Conservation (phyloP, 2,797 vertebrate species). For the Channa striata region DNA sequence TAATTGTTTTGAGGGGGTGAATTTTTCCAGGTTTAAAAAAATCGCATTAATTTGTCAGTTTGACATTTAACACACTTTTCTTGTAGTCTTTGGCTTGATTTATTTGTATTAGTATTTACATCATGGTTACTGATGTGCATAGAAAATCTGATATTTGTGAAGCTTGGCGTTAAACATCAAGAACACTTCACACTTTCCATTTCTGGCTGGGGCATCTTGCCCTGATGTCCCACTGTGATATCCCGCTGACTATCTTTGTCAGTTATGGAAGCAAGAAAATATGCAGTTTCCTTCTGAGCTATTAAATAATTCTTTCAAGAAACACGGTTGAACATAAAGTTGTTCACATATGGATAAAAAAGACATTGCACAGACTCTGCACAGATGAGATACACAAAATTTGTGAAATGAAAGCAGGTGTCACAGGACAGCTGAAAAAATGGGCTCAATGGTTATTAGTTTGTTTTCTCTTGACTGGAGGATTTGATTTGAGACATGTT, state of each 20-base stretch:
- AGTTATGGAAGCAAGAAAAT: constrained; percentile 7
- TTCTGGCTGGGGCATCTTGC: constrained; percentile 19
- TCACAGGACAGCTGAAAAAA: constrained; percentile 34
- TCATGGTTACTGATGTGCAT: background rate
- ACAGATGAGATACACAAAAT: background rate
- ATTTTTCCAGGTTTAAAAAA: too few species aligned
- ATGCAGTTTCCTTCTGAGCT: background rate
- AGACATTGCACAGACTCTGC: background rate
- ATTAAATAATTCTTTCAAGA: constrained; percentile 3
- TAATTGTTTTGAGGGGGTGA: too few species aligned
- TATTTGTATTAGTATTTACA: constrained; percentile 3
- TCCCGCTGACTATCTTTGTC: background rate
- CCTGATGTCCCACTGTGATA: constrained; percentile 14
- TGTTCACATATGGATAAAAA: background rate
- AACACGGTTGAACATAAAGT: background rate
- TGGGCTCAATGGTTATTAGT: constrained; percentile 4
- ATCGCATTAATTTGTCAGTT: background rate
- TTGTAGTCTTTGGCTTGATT: background rate
- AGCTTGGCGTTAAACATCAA: background rate
- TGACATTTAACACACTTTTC: constrained; percentile 2
- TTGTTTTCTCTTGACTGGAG: constrained; percentile 37
- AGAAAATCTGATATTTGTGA: constrained; percentile 10
- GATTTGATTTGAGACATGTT: constrained; percentile 61
- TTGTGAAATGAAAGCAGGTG: constrained; percentile 16
- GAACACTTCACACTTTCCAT: constrained; percentile 9